Base-by-base conservation (phyloP, 2,113 vertebrate species). In the Smithornis capensis region DNA sequence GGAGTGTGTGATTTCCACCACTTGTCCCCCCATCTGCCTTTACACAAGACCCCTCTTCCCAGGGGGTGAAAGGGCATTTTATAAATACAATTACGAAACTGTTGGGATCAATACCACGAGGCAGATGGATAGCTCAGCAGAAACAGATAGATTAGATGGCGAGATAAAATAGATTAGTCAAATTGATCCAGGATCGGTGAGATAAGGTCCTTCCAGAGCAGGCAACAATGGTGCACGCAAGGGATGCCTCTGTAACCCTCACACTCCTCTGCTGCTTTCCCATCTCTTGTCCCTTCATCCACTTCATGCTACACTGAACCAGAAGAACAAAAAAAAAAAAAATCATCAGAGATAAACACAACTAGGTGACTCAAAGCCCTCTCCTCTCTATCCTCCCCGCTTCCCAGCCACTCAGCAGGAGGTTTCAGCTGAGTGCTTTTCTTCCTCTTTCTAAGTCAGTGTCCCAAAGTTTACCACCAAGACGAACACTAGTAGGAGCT, bases 71-170 rank as follows among this genome's bases (percentile, higher is more conserved):
- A 94, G 82, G 71, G 85, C 90, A 90, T 95, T 96, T 96, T 88
- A 92, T 83, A 96, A 97, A 95, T 77, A 95, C 84, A 92, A 94
- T 97, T 95, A 95, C 35, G 0, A 89, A 93, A 88, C 90, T 71
- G 79, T 40, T 88, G 69, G 79, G 76, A 93, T 96, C 90, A 64
- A 94, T 97, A 93, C 64, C 33, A 60, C 0, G 1, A 83, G 24
- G 76, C 88, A 90, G 80, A 94, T 92, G 83, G 90, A 83, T 80
- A 67, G 93, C 83, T 92, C 91, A 60, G 62, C 68, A 92, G 77
- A 92, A 64, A 83, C 64, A 80, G 88, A 94, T 74, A 95, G 93
- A 97, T 95, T 96, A 96, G 87, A 33, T 57, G 69, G 88, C 0
- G 18, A 93, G 87, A 93, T 95, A 95, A 95, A 94, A 93, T 89